phyloP scores from a whole-genome alignment of 2,888 invertebrate genomes.

The Agrotis segetum region DNA sequence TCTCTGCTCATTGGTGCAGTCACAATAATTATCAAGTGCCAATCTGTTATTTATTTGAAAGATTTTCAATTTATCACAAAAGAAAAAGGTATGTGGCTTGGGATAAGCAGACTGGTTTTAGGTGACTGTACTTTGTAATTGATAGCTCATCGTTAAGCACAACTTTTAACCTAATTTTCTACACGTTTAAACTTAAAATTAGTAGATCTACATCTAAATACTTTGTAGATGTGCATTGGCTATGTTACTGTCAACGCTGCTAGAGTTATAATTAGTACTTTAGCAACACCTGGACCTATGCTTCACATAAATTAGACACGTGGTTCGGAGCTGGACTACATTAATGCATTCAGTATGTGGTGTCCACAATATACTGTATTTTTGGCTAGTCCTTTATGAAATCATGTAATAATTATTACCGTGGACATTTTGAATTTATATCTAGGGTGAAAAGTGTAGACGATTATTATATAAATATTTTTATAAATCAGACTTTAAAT shows the following conservation, averaged over 20 bases:
- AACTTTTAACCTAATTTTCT: background rate
- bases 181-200: constrained; percentile 12
- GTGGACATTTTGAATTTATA: background rate
- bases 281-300: constrained; percentile 34
- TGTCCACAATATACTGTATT: background rate
- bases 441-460: too few relatives aligned
- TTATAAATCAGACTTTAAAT: too few relatives aligned
- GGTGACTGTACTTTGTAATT: background rate
- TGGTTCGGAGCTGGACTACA: constrained; percentile 17
- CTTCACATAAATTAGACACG: constrained; percentile 33
- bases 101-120: too few relatives aligned
- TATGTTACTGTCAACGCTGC: constrained; percentile 23
- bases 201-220: background rate
- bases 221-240: background rate
- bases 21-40: too few relatives aligned
- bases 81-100: too few relatives aligned
- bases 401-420: too few relatives aligned
- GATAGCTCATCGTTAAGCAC: background rate
- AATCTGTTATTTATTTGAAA: too few relatives aligned
- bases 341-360: constrained; percentile 10
- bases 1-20: too few relatives aligned
- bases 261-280: constrained; percentile 46
- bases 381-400: too few relatives aligned
- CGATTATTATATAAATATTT: too few relatives aligned
- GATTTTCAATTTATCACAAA: too few relatives aligned